These are phyloP conservation scores for Hydrolagus affinis DNA, from an alignment of 2,113 vertebrate species.

Conservation along the genomic window DNA sequence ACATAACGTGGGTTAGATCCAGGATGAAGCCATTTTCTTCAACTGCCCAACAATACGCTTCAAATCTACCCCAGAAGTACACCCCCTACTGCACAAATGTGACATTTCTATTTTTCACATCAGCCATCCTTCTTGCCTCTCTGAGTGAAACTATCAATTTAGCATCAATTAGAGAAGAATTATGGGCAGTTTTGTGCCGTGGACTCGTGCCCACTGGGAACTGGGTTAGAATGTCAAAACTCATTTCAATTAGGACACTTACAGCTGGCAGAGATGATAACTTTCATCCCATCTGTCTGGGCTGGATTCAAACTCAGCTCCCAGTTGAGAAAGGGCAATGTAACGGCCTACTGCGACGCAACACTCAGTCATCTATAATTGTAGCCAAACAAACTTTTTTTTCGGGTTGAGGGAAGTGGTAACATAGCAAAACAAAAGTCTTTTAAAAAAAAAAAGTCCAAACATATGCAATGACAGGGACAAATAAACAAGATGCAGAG, in stretches of 20 bases:
- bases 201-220: neutral
- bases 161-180: neutral
- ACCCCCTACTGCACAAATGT: conserved; percentile 8
- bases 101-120: conserved; percentile 11
- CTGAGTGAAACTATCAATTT: neutral
- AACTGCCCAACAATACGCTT: neutral
- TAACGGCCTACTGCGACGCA: too few species aligned
- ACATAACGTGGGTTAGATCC: neutral
- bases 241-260: conserved; percentile 10
- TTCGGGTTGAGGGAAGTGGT: neutral
- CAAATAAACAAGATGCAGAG: neutral
- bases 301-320: conserved; percentile 6
- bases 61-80: neutral
- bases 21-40: neutral
- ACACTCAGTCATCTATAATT: too few species aligned
- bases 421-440: neutral
- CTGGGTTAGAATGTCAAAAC: neutral
- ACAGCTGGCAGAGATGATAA: neutral
- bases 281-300: neutral
- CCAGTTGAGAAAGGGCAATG: neutral
- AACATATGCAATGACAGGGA: neutral
- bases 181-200: neutral
- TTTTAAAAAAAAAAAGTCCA: neutral
- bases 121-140: conserved; percentile 6
- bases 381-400: too few species aligned